These are phyloP conservation scores for Euglossa dilemma DNA, from an alignment of 1,140 invertebrate species.

Conservation along the genomic window DNA sequence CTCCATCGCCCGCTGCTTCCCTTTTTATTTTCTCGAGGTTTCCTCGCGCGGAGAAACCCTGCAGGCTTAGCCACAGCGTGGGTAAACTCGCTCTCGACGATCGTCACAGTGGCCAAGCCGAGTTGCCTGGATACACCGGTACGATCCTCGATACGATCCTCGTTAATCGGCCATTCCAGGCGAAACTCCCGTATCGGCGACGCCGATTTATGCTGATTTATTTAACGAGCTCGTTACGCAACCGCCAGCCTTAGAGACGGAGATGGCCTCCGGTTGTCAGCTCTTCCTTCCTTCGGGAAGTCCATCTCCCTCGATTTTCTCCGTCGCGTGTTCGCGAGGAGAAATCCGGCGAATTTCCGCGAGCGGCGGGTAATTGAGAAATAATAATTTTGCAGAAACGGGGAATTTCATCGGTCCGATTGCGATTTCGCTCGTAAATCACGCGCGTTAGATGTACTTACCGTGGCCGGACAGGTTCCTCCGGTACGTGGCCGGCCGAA, in stretches of 20 bases:
- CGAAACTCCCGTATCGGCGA: background rate
- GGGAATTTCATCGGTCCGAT: background rate
- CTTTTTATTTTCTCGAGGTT: background rate
- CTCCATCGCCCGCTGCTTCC: background rate
- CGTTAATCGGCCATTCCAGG: background rate
- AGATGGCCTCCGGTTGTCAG: too few relatives aligned
- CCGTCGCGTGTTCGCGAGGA: background rate
- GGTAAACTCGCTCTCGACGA: background rate
- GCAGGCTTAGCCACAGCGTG: background rate
- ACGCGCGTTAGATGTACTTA: too few relatives aligned
- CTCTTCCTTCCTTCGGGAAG: background rate
- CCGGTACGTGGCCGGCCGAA: background rate
- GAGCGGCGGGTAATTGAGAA: background rate
- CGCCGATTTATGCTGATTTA: background rate
- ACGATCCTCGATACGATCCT: background rate
- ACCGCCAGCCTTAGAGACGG: too few relatives aligned
- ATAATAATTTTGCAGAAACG: background rate
- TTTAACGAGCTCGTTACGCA: background rate
- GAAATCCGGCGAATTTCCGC: slow-evolving; percentile 1
- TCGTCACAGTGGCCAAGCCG: background rate
- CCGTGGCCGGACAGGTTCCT: background rate
- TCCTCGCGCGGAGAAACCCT: background rate
- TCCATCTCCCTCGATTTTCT: background rate
- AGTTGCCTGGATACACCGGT: too few relatives aligned
- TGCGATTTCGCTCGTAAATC: background rate